These are phyloP conservation scores for Melanotaenia parkinsoni DNA, from an alignment of 2,797 vertebrate genomes.

Conservation along the genomic window DNA sequence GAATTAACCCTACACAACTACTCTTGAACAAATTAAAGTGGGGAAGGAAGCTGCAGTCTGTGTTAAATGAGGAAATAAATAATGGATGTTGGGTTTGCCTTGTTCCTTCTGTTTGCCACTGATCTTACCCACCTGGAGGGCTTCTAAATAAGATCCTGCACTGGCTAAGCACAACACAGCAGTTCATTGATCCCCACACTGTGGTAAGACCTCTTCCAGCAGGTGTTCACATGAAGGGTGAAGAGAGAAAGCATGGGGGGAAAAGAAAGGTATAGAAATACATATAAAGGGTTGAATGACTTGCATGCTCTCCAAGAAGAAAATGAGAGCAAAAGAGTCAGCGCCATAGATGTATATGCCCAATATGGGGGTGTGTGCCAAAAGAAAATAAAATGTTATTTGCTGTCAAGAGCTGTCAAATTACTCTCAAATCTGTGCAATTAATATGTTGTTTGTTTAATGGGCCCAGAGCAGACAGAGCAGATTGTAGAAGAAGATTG, in stretches of 20 bases:
- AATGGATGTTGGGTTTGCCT: constrained; percentile 70
- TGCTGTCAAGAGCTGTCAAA: constrained; percentile 39
- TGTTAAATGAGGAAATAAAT: constrained; percentile 78
- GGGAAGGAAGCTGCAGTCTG: constrained; percentile 61
- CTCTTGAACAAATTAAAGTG: constrained; percentile 69
- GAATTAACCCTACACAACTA: constrained; percentile 69
- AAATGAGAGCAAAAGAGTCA: constrained; percentile 44
- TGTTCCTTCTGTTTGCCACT: constrained; percentile 57
- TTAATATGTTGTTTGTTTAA: constrained; percentile 59
- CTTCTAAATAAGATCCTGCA: constrained; percentile 74
- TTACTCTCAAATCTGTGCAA: constrained; percentile 32
- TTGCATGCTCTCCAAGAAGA: constrained; percentile 50
- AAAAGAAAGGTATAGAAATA: constrained; percentile 28
- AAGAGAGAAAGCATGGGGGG: constrained; percentile 51
- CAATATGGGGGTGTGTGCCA: not conserved
- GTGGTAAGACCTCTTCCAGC: constrained; percentile 64
- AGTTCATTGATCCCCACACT: constrained; percentile 75
- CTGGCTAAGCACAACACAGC: constrained; percentile 71
- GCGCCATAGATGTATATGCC: constrained; percentile 35
- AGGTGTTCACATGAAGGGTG: constrained; percentile 69
- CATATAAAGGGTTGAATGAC: constrained; percentile 45
- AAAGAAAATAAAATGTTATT: constrained; percentile 47
- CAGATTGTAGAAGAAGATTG: constrained; percentile 34
- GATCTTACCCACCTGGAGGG: constrained; percentile 78
- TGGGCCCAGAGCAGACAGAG: constrained; percentile 51